These are phyloP conservation scores for Acrossocheilus wenchowensis DNA, from an alignment of 2,797 vertebrate species.

Conservation along the genomic window DNA sequence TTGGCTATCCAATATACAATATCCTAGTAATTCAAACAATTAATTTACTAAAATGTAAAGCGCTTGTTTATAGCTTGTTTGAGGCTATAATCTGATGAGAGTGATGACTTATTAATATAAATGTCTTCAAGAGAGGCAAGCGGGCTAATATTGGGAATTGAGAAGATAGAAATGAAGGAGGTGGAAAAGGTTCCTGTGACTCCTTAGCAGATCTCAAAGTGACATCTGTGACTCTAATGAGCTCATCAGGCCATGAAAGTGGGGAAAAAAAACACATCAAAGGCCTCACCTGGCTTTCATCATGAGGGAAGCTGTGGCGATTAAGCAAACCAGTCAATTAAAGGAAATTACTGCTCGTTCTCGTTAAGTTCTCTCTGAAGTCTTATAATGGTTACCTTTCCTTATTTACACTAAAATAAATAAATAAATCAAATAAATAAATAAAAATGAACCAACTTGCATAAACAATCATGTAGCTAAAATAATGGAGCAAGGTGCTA, in stretches of 20 bases:
- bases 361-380: conserved; percentile 60
- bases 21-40: neutral
- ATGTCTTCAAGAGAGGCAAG: neutral
- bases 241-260: conserved; percentile 64
- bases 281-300: conserved; percentile 75
- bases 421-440: no score
- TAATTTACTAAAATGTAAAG: neutral
- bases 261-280: conserved; percentile 66
- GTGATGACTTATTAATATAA: neutral
- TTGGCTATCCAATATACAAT: neutral
- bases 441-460: neutral
- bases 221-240: conserved; percentile 66
- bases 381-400: conserved; percentile 43
- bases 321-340: conserved; percentile 70
- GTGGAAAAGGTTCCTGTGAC: conserved; percentile 14
- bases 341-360: conserved; percentile 65
- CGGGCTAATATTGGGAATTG: neutral
- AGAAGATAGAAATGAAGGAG: neutral
- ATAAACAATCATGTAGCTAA: neutral
- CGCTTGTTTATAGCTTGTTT: neutral
- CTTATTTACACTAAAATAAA: conserved; percentile 26
- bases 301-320: conserved; percentile 66
- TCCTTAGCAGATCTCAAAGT: conserved; percentile 50
- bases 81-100: neutral
- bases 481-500: neutral